These are phyloP conservation scores for Epistrophella euchroma DNA, from an alignment of 2,888 invertebrate genomes.

Conservation along the genomic window DNA sequence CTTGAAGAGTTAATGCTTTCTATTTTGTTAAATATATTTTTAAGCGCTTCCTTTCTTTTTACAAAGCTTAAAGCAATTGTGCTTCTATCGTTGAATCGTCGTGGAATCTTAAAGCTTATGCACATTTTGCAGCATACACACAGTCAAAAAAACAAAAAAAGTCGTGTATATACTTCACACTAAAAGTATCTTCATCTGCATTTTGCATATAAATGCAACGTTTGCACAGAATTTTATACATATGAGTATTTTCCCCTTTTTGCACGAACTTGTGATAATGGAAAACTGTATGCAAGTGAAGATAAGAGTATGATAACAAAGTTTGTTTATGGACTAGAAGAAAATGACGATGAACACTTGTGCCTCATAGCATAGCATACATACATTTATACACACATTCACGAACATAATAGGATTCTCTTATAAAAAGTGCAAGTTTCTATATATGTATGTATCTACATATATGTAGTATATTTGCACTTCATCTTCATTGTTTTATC, in stretches of 20 bases:
- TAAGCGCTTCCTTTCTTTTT: background rate
- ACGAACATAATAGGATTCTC: constrained; percentile 21
- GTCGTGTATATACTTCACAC: background rate
- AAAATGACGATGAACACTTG: constrained; percentile 67
- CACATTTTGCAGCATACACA: constrained; percentile 4
- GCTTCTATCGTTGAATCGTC: constrained; percentile 42
- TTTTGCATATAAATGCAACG: background rate
- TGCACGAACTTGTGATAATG: constrained; percentile 70
- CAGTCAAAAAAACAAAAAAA: background rate
- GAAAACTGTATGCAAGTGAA: constrained; percentile 70
- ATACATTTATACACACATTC: constrained; percentile 4
- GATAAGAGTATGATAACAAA: constrained; percentile 75
- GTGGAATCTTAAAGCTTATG: constrained; percentile 53
- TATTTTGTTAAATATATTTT: background rate
- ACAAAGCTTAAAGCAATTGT: background rate
- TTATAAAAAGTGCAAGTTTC: background rate
- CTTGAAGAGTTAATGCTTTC: background rate
- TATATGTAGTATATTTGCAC: constrained; percentile 42
- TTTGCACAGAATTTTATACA: background rate
- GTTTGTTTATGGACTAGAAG: constrained; percentile 70
- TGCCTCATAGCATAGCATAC: constrained; percentile 18
- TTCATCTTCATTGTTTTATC: constrained; percentile 59
- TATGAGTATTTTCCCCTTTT: constrained; percentile 21
- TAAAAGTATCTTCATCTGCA: background rate
- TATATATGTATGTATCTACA: background rate